A percentile compares a stretch with the other conserved stretches of the same genome.
Evolutionary conservation across 2,113 vertebrate species (phyloP).

Genomic region (Scolopax mira): DNA sequence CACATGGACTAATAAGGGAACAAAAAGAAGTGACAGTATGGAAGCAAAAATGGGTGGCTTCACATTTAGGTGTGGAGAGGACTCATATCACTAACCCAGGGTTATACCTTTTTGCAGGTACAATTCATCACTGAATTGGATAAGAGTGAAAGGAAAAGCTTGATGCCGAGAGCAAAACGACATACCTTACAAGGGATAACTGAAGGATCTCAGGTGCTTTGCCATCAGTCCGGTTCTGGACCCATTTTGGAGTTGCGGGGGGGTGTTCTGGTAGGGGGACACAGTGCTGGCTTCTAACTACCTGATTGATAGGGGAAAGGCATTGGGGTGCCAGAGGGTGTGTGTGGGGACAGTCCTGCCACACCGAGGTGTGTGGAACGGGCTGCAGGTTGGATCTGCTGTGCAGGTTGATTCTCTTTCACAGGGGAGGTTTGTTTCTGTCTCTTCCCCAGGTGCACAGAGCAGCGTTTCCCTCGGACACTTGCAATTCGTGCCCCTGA

Average conservation of each 20-base stretch:
- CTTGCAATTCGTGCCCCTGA: rapidly evolving
- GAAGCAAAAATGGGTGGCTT: background rate
- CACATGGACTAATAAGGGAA: background rate
- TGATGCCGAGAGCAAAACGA: background rate
- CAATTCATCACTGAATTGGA: background rate
- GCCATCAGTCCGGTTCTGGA: rapidly evolving
- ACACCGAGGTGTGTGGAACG: background rate
- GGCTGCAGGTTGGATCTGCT: background rate
- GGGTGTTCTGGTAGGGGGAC: background rate
- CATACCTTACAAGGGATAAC: rapidly evolving
- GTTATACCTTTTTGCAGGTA: background rate
- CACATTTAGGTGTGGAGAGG: background rate
- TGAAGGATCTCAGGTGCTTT: background rate
- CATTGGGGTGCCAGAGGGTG: background rate
- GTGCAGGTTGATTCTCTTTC: background rate
- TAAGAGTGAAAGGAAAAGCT: background rate
- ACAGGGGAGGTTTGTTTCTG: background rate
- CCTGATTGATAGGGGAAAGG: rapidly evolving
- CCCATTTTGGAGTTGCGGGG: background rate
- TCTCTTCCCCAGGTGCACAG: rapidly evolving
- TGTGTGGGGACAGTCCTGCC: background rate
- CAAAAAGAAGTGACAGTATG: background rate
- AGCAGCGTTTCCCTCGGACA: rapidly evolving
- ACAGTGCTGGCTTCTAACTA: background rate
- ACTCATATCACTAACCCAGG: background rate